Percentiles rank a stretch among this genome's conserved stretches.
phyloP scores from a whole-genome alignment of 2,888 invertebrate genomes.

The Cancer borealis region DNA sequence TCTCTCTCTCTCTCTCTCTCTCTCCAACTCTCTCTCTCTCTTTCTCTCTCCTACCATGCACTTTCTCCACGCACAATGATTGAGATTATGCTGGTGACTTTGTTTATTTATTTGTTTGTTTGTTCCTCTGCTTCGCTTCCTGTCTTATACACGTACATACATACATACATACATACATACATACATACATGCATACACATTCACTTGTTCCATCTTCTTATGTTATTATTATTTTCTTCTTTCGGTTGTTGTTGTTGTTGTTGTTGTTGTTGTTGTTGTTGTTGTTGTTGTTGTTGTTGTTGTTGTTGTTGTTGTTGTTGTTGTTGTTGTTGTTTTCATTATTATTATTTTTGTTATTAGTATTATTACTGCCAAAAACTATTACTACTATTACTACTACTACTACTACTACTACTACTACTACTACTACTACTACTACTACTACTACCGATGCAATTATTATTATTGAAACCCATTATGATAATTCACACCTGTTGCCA shows the following conservation, averaged over 20 bases:
- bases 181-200: too few species aligned
- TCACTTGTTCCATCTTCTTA: neutral
- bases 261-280: neutral
- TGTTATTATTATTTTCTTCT: neutral
- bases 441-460: neutral
- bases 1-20: neutral
- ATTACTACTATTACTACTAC: neutral
- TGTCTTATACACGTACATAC: too few species aligned
- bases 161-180: too few species aligned
- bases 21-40: neutral
- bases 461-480: neutral
- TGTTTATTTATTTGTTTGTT: neutral
- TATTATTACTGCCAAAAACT: neutral
- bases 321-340: neutral
- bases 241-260: neutral
- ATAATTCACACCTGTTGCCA: neutral
- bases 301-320: neutral
- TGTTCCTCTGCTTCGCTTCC: neutral
- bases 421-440: slow-evolving; percentile 15
- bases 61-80: neutral
- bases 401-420: slow-evolving; percentile 32
- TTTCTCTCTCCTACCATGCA: neutral
- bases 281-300: neutral
- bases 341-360: neutral
- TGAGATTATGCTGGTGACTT: neutral